phyloP scores from a whole-genome alignment of 1,140 invertebrate species.

The Nasonia giraulti region DNA sequence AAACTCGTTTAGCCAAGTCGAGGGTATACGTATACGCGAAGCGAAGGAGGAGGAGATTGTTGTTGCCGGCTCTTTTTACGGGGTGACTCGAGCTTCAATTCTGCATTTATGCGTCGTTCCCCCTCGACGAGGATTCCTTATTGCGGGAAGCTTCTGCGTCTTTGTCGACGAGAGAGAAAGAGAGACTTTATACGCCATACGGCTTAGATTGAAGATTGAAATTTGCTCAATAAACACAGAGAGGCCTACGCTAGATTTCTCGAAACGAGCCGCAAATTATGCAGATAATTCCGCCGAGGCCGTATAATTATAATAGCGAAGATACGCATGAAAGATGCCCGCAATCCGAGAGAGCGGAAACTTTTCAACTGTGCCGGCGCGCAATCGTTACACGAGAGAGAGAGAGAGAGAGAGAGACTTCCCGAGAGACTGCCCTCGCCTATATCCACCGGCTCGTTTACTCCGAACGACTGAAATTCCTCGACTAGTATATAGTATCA shows the following conservation, averaged over 20 bases:
- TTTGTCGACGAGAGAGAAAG: background rate
- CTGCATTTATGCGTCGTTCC: background rate
- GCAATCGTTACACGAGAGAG: too few species aligned
- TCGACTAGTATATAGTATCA: background rate
- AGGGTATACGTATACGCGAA: background rate
- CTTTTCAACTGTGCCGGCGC: too few species aligned
- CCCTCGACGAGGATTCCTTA: background rate
- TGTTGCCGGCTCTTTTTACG: background rate
- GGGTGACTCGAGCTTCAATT: background rate
- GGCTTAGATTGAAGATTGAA: too few species aligned
- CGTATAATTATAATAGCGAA: too few species aligned
- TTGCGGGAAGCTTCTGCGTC: background rate
- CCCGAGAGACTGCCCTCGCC: too few species aligned
- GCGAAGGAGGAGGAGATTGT: background rate
- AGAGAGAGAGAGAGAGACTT: too few species aligned
- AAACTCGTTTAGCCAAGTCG: background rate
- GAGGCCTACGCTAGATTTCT: too few species aligned
- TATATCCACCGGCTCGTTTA: slow-evolving; percentile 2
- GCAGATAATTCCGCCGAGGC: too few species aligned
- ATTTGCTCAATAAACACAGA: too few species aligned
- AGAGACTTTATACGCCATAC: background rate
- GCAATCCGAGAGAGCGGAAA: too few species aligned
- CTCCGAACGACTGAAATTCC: background rate
- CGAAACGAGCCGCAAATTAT: too few species aligned
- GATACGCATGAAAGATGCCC: too few species aligned